These are phyloP conservation scores for Thereuonema tuberculata DNA, from an alignment of 1,140 invertebrate species.

Conservation along the genomic window DNA sequence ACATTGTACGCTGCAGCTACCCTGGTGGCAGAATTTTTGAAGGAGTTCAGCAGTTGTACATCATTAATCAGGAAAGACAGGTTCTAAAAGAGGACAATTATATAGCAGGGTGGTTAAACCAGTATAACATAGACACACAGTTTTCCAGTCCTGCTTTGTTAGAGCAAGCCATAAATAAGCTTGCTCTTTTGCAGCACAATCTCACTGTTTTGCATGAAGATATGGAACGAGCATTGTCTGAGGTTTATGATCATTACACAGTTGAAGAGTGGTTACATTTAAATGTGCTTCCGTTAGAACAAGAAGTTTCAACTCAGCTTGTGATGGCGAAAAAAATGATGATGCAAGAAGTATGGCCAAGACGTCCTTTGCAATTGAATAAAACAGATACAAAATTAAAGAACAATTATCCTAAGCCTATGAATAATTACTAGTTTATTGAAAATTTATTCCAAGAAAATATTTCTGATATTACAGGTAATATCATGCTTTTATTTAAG, in stretches of 20 bases:
- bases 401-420: neutral
- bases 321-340: neutral
- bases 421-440: no score
- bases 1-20: constrained; percentile 21
- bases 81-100: constrained; percentile 20
- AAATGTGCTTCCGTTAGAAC: constrained; percentile 21
- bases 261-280: constrained; percentile 29
- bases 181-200: constrained; percentile 23
- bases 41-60: constrained; percentile 21
- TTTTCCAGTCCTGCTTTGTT: constrained; percentile 32
- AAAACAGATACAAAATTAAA: no score
- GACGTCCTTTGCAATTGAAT: neutral
- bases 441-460: no score
- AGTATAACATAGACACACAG: constrained; percentile 24
- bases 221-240: constrained; percentile 21
- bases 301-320: neutral
- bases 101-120: constrained; percentile 29
- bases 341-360: constrained; percentile 2
- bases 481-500: no score
- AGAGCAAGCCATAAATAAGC: constrained; percentile 22
- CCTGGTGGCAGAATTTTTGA: constrained; percentile 27
- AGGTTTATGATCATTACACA: constrained; percentile 28
- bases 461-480: no score
- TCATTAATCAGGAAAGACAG: constrained; percentile 16
- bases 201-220: constrained; percentile 19